A percentile compares a stretch with the other conserved stretches of the same genome.
phyloP scores from a whole-genome alignment of 2,797 vertebrate species.

The Gymnoscopelus braueri region DNA sequence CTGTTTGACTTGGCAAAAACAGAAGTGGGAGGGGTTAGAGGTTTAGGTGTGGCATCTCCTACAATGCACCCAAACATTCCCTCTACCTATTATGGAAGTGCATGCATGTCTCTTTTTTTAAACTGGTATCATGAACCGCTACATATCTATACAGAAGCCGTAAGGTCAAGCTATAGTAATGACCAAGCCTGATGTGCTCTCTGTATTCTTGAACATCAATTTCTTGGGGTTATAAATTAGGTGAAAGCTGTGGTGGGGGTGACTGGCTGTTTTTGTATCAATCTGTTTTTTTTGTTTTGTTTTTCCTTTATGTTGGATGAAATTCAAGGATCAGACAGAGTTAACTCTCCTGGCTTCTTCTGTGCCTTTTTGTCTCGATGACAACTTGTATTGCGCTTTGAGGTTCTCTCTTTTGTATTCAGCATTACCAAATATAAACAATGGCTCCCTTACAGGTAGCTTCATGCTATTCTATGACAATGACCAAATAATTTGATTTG shows the following conservation, averaged over 20 bases:
- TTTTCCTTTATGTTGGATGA: constrained; percentile 51
- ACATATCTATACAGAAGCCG: constrained; percentile 65
- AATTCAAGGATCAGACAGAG: constrained; percentile 56
- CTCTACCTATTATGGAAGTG: constrained; percentile 72
- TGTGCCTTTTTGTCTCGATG: constrained; percentile 71
- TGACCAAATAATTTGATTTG: constrained; percentile 82
- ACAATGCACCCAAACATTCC: constrained; percentile 61
- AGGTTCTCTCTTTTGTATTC: constrained; percentile 67
- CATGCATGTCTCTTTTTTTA: constrained; percentile 68
- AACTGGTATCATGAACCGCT: constrained; percentile 52
- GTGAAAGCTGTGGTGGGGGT: constrained; percentile 61
- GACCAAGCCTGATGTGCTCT: constrained; percentile 47
- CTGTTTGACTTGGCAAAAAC: constrained; percentile 78
- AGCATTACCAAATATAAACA: constrained; percentile 72
- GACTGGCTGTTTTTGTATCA: constrained; percentile 40
- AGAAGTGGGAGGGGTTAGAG: constrained; percentile 40
- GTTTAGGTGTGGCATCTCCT: constrained; percentile 30
- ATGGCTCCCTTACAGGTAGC: constrained; percentile 70
- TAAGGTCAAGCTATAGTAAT: constrained; percentile 43
- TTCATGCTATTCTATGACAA: constrained; percentile 70
- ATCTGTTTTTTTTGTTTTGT: constrained; percentile 21
- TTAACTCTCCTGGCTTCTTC: constrained; percentile 71
- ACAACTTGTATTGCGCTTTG: constrained; percentile 56
- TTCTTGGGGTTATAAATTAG: constrained; percentile 50
- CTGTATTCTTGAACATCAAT: constrained; percentile 64